phyloP scores from a whole-genome alignment of 2,888 invertebrate species.

The Branchellion lobata region DNA sequence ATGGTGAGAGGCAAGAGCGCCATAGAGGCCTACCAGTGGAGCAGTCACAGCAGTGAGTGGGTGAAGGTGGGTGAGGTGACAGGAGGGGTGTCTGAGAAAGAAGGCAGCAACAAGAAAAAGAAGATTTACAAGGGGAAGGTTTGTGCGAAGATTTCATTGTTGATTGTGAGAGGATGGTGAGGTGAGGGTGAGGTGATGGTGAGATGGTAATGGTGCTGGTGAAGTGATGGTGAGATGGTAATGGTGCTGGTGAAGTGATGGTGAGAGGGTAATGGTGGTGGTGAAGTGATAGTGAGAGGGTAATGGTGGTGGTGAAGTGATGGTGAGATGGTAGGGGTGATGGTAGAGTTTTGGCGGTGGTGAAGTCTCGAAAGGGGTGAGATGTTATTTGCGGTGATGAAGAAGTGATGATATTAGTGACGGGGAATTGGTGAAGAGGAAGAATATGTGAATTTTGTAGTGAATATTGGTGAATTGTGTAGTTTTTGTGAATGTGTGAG shows the following conservation, averaged over 20 bases:
- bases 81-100: slow-evolving; percentile 67
- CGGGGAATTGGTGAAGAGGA: no score
- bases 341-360: no score
- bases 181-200: background rate
- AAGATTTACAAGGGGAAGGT: slow-evolving; percentile 80
- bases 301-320: no score
- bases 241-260: background rate
- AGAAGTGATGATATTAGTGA: no score
- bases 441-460: no score
- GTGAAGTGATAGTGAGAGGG: background rate
- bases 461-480: no score
- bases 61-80: slow-evolving; percentile 84
- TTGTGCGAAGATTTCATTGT: slow-evolving; percentile 11
- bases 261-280: background rate
- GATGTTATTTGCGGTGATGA: no score
- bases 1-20: slow-evolving; percentile 73
- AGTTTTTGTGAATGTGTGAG: no score
- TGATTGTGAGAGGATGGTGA: background rate
- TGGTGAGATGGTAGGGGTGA: no score
- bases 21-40: slow-evolving; percentile 74
- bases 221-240: background rate
- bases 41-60: slow-evolving; percentile 69
- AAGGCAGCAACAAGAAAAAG: slow-evolving; percentile 70
- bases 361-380: no score
- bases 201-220: background rate